Conservation (phyloP, 2,113 vertebrate species). For the Malurus elegans region DNA sequence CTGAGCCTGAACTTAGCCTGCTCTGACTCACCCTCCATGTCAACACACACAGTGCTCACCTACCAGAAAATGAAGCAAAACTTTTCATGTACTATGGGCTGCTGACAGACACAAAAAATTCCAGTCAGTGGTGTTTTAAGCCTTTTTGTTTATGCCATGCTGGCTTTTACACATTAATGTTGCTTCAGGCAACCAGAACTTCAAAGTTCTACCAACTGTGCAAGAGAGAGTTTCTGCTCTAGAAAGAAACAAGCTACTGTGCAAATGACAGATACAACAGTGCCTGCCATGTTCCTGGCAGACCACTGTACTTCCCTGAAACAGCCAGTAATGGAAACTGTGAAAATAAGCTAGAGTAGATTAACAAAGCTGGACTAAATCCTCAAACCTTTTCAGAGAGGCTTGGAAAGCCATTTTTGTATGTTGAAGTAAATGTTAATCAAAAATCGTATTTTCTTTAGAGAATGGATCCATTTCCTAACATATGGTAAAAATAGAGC, state of each 20-base stretch:
- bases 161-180: neutral
- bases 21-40: neutral
- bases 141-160: neutral
- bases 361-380: neutral
- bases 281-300: neutral
- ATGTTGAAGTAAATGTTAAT: neutral
- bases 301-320: neutral
- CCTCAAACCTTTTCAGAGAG: neutral
- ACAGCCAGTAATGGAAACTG: neutral
- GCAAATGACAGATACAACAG: neutral
- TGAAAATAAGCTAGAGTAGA: neutral
- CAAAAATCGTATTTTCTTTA: neutral
- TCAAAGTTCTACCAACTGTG: neutral
- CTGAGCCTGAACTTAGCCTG: rapidly evolving
- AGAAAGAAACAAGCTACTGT: neutral
- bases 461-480: neutral
- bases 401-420: neutral
- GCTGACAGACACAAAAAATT: neutral
- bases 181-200: neutral
- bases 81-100: neutral
- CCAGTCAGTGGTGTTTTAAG: neutral
- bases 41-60: neutral
- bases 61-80: neutral
- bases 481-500: neutral
- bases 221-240: neutral